Percentiles rank a stretch among this genome's conserved stretches.
phyloP scores from a whole-genome alignment of 2,113 vertebrate genomes.

The Lasiurus borealis region DNA sequence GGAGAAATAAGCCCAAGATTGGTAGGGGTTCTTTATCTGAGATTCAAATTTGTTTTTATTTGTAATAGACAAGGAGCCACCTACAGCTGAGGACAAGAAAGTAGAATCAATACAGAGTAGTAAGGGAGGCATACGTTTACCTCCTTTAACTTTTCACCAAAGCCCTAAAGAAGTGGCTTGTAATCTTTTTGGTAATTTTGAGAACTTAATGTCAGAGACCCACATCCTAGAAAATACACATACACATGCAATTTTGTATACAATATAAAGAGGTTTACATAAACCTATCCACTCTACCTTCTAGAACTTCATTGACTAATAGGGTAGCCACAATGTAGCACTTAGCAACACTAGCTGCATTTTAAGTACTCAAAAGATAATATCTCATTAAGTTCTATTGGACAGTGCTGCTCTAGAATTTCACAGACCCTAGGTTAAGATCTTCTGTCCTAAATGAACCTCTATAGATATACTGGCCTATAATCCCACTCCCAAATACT shows the following conservation, averaged over 20 bases:
- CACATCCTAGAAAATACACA: not conserved
- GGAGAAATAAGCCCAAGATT: not conserved
- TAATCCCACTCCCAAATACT: not conserved
- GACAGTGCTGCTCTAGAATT: not conserved
- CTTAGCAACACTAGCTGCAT: not conserved
- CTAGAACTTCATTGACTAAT: not conserved
- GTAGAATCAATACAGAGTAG: not conserved
- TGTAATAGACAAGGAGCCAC: not conserved
- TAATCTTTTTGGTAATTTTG: not conserved
- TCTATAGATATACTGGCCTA: not conserved
- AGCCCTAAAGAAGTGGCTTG: not conserved
- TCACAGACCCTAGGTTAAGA: not conserved
- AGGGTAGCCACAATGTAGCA: not conserved
- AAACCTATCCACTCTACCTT: not conserved
- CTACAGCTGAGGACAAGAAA: not conserved
- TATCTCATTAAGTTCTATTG: not conserved
- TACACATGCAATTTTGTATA: not conserved
- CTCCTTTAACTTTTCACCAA: not conserved
- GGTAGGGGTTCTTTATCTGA: not conserved
- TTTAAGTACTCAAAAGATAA: not conserved
- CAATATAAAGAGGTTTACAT: not conserved
- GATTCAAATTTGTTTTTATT: constrained; percentile 15
- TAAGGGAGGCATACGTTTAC: not conserved
- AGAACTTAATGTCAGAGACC: not conserved
- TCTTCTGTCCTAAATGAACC: not conserved